Evolutionary conservation across 2,888 invertebrate genomes (phyloP).

Genomic region (Cynaeus angustus): DNA sequence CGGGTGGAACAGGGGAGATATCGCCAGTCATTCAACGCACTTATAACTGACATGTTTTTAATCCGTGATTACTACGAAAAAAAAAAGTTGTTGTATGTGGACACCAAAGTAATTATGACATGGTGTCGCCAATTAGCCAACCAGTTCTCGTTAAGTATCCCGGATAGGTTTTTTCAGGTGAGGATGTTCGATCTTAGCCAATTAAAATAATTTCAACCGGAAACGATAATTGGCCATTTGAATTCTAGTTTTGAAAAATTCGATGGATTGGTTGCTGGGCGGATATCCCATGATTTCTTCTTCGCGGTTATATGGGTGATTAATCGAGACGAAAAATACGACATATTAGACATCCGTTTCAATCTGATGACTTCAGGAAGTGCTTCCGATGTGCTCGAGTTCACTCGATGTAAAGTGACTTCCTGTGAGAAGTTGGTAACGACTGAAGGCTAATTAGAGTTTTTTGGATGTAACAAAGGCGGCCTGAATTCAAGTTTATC

Average conservation of each 20-base stretch:
- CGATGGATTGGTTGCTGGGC: constrained; percentile 3
- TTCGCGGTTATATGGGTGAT: constrained; percentile 13
- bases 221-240: constrained; percentile 40
- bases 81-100: not conserved
- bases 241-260: constrained; percentile 35
- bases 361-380: constrained; percentile 61
- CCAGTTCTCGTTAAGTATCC: constrained; percentile 22
- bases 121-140: constrained; percentile 12
- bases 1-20: not conserved
- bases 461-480: constrained; percentile 16
- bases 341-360: constrained; percentile 55
- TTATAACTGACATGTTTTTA: not conserved
- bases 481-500: no score
- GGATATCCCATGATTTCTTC: constrained; percentile 45
- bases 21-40: no score
- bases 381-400: constrained; percentile 59
- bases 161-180: constrained; percentile 12
- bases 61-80: not conserved
- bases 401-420: constrained; percentile 56
- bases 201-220: constrained; percentile 39
- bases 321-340: constrained; percentile 39
- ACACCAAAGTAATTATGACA: not conserved
- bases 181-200: constrained; percentile 19
- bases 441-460: constrained; percentile 51
- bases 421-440: constrained; percentile 54